Base-by-base conservation (phyloP, 92 coral and sea anemone genomes). In the Parazoanthus swiftii region DNA sequence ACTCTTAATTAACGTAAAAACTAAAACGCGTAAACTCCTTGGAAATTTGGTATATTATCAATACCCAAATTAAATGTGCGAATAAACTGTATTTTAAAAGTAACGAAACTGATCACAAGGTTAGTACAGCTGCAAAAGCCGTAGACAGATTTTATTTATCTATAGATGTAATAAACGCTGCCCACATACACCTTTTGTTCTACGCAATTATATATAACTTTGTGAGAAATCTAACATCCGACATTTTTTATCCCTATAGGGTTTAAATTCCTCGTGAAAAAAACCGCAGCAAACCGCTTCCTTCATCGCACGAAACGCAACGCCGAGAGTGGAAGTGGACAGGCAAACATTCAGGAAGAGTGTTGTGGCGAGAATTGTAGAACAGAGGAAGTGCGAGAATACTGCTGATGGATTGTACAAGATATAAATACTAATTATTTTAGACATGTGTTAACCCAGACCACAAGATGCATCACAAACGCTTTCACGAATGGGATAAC, bases 221-320 rank as follows among this genome's bases (percentile, higher is more conserved):
- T 46, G 26, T 48, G 0, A 63, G 8, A 20, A 63, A 20, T 63
- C 70, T 63, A 63, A 63, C 70, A 20, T 20, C 26, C 15, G 25
- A 18, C 6, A 20, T 25, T n/a, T 33, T 21, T 48, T n/a, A n/a
- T 23, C 20, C 0, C 3, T 78, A 29, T 29, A 78, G 82, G 67
- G n/a, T 46, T 46, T 46, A 78, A 78, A 25, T 8, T 46, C 38
- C 65, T 43, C 0, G 51, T 78, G 38, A 50, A 48, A 58, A 78
- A 48, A 50, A 67, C 82, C 1, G 82, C 82, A 5, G 82, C 82
- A 3, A 78, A 50, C 29, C 82, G 82, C 82, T 78, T 78, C 38
- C 82, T 78, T 50, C 37, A 23, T 78, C 82, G 82, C 23, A 78
- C 66, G 25, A 78, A 78, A 46, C 82, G 82, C 4, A 26, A 3